Base-by-base conservation (phyloP, 2,113 vertebrate species). In the Synodontis membranacea region DNA sequence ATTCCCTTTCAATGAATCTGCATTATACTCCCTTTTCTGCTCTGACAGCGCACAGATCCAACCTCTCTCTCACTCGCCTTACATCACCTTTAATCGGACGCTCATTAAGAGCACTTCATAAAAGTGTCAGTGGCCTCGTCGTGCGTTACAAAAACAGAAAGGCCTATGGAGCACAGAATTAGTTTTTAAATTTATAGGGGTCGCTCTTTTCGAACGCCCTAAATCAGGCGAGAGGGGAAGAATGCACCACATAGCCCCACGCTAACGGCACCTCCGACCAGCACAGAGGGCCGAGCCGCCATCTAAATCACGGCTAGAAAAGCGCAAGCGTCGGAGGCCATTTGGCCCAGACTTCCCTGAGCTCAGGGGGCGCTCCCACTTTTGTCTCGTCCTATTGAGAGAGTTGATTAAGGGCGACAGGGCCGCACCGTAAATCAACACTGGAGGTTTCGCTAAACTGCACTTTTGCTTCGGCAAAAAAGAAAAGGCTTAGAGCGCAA, bases 71-170 rank as follows among this genome's bases (percentile, higher is more conserved):
- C 74, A 46, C 54, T 79, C 79, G 23, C 48, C 76, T 84, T 78
- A 60, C 39, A 62, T 82, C 95, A 95, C 95, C 78, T 98, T 98
- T 97, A 97, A 97, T 97, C 97, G 97, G 95, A 96, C 95, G 96
- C 97, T 97, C 96, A 97, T 98, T 98, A 97, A 95, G 95, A 96
- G 95, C 97, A 98, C 97, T 98, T 98, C 96, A 93, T 98, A 98
- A 99, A 99, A 97, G 96, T 95, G 97, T 97, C 97, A 97, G 93
- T 92, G 94, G 94, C 93, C 92, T 93, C 96, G 95, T 96, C 95
- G 95, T 93, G 95, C 94, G 95, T 93, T 95, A 96, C 93, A 95
- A 96, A 95, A 95, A 95, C 93, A 96, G 95, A 96, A 96, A 96
- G 96, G 95, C 96, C 96, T 95, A 95, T 94, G 94, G 97, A 97